Percentiles rank a stretch among this genome's conserved stretches.
phyloP scores from a whole-genome alignment of 2,888 invertebrate species.

The Lordiphosa andalusiaca region DNA sequence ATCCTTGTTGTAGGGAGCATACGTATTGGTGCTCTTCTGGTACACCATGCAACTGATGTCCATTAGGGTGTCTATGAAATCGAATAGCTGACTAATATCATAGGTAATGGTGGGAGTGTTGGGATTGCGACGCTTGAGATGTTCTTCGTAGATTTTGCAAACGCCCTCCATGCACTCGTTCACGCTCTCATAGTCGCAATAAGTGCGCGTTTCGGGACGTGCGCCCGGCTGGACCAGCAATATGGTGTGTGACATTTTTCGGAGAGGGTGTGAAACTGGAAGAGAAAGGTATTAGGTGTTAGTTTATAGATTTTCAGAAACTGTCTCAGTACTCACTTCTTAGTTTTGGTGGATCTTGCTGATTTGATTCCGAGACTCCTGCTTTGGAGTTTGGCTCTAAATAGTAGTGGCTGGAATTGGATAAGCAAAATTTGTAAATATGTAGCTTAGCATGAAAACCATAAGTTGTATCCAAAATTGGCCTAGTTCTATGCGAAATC shows the following conservation, averaged over 20 bases:
- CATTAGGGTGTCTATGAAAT: conserved; percentile 97
- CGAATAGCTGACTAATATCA: conserved; percentile 98
- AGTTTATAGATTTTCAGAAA: too few relatives aligned
- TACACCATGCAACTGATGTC: conserved; percentile 98
- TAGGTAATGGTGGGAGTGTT: conserved; percentile 98
- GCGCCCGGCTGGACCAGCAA: conserved; percentile 95
- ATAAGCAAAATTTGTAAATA: too few relatives aligned
- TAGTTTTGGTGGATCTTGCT: too few relatives aligned
- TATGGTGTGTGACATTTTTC: conserved; percentile 94
- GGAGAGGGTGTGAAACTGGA: too few relatives aligned
- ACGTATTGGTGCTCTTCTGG: conserved; percentile 96
- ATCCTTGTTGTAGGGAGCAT: conserved; percentile 99
- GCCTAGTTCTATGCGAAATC: too few relatives aligned
- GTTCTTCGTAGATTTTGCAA: conserved; percentile 99
- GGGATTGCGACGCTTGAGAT: conserved; percentile 96
- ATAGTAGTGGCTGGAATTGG: too few relatives aligned
- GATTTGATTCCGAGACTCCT: too few relatives aligned
- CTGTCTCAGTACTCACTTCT: too few relatives aligned
- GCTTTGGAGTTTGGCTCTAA: too few relatives aligned
- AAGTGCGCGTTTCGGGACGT: conserved; percentile 97
- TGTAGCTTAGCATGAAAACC: too few relatives aligned
- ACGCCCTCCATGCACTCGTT: conserved; percentile 99
- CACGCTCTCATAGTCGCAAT: conserved; percentile 98
- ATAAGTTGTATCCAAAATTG: too few relatives aligned
- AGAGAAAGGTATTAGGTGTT: too few relatives aligned